Percentiles rank a stretch among this genome's conserved stretches.
These are phyloP conservation scores for Octonoba sinensis DNA, from an alignment of 2,888 invertebrate species.

Conservation along the genomic window DNA sequence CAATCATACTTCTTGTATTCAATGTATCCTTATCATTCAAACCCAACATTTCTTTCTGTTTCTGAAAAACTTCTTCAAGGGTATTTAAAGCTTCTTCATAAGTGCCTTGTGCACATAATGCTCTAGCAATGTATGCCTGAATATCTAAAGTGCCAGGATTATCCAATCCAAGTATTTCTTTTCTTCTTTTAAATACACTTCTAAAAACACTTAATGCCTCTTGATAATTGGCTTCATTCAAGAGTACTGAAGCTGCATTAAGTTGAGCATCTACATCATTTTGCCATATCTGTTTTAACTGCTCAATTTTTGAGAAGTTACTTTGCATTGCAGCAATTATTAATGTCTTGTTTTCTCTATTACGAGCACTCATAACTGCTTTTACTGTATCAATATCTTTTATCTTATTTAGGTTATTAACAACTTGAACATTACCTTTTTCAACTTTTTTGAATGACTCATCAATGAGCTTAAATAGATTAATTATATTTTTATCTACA, in stretches of 20 bases:
- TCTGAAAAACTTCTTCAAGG: background rate
- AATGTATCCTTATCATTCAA: background rate
- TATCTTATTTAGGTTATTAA: constrained; percentile 2
- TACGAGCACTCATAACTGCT: constrained; percentile 9
- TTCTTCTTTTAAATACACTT: constrained; percentile 8
- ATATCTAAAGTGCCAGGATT: constrained; percentile 9
- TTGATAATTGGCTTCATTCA: background rate
- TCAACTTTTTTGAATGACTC: constrained; percentile 25
- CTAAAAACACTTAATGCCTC: constrained; percentile 15
- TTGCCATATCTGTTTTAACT: constrained; percentile 20
- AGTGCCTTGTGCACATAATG: constrained; percentile 3
- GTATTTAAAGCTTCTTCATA: background rate
- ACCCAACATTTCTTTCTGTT: constrained; percentile 13
- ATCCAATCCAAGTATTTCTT: constrained; percentile 25
- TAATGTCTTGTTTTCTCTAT: constrained; percentile 7
- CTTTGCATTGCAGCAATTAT: constrained; percentile 13
- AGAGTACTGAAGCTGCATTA: background rate
- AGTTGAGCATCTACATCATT: background rate
- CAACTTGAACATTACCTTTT: constrained; percentile 4
- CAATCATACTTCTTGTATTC: constrained; percentile 2
- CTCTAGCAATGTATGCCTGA: background rate
- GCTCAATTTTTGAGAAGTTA: constrained; percentile 3
- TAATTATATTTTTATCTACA: background rate
- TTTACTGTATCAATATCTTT: constrained; percentile 1
- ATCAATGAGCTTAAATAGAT: constrained; percentile 21